A percentile compares a stretch with the other conserved stretches of the same genome.
phyloP scores from a whole-genome alignment of 2,797 vertebrate genomes.

The Amphiprion clarkii region DNA sequence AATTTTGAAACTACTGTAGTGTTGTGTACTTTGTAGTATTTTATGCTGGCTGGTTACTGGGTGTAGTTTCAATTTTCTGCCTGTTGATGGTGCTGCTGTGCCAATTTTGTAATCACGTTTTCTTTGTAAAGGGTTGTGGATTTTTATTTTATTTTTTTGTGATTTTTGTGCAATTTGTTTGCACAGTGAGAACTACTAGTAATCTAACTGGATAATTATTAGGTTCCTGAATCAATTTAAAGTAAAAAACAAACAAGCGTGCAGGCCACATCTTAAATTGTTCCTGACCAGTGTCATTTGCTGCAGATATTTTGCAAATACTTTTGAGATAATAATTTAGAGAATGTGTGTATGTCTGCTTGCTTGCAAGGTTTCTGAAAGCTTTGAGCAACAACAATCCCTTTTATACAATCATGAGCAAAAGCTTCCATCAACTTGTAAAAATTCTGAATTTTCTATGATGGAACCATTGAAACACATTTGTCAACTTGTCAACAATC shows the following conservation, averaged over 20 bases:
- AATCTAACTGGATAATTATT: not conserved
- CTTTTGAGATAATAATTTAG: not conserved
- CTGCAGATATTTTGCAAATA: not conserved
- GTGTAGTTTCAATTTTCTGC: slow-evolving; percentile 13
- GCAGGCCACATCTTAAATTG: not conserved
- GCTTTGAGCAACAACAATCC: too few relatives aligned
- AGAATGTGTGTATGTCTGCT: not conserved
- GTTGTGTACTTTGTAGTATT: accelerated
- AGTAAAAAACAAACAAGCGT: not conserved
- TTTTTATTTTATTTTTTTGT: too few relatives aligned
- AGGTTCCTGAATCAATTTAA: not conserved
- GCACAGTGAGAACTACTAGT: not conserved
- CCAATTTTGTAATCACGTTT: not conserved
- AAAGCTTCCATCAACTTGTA: too few relatives aligned
- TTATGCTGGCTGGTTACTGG: not conserved
- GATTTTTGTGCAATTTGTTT: not conserved
- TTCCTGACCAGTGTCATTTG: not conserved
- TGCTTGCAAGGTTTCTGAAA: too few relatives aligned
- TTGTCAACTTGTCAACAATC: too few relatives aligned
- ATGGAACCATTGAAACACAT: too few relatives aligned
- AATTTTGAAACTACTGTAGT: not conserved
- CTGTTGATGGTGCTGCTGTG: slow-evolving; percentile 33
- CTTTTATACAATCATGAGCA: too few relatives aligned
- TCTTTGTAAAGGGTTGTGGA: not conserved
- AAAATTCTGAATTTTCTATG: too few relatives aligned